Evolutionary conservation across 2,888 invertebrate genomes (phyloP), one percentile per base, ranked within the genome.

Genomic region (Chymomyza fuscimana): DNA sequence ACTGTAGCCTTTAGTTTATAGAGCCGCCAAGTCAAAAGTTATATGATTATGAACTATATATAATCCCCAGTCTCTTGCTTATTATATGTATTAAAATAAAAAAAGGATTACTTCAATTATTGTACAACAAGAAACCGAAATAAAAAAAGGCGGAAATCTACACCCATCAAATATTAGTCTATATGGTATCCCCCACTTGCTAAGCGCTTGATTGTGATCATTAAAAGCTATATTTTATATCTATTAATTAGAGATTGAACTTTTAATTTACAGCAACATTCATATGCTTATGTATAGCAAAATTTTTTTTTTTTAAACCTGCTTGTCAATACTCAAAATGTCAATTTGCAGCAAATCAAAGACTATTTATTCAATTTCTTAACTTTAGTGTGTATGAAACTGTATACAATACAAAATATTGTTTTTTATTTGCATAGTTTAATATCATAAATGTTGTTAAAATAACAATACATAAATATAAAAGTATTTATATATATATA

Each of bases 191-290:
- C 51, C 15, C 32, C 3, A 1, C 56, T 59, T 25, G 60, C 52
- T 54, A 36, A 69, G 60, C 64, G 32, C 68, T 70, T 71, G 77
- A 79, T 58, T 67, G 80, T 73, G 72, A 76, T 67, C 59, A 67
- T 74, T 74, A 77, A 72, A 72, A 40, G 16, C 63, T 60, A 36
- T 70, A 25, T 68, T 59, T 64, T 61, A 19, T 54, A 54, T 19
- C 10, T 54, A 19, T 54, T 54, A 22, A n/a, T 54, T 54, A 16
- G 54, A 54, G 16, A 19, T 54, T 54, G 54, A 9, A 54, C 16
- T 54, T 54, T 54, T 10, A n/a, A 54, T 54, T 54, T 12, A 46
- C 40, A 46, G 40, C 40, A 46, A 46, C 56, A 59, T 68, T 59
- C 67, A 52, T 50, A 50, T 51, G 51, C 12, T 52, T 25, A 40